phyloP scores from a whole-genome alignment of 2,797 vertebrate genomes.

The Oreochromis mossambicus region DNA sequence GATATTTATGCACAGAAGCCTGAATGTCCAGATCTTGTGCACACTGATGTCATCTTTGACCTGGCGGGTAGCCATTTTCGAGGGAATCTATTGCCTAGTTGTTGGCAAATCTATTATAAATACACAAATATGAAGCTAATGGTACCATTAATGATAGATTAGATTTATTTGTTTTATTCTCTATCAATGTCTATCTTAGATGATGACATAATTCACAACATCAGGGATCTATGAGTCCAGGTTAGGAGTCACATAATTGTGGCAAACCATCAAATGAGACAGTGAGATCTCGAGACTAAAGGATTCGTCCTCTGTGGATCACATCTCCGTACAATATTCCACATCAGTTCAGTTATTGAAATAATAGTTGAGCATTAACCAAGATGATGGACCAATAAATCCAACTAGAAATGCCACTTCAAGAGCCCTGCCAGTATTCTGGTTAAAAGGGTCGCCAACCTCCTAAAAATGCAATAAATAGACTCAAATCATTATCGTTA shows the following conservation, averaged over 20 bases:
- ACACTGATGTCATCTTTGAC: neutral
- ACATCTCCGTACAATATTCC: neutral
- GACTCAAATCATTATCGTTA: slow-evolving; percentile 1
- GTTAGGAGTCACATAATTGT: neutral
- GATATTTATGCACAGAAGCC: neutral
- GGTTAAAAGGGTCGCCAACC: neutral
- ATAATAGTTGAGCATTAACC: neutral
- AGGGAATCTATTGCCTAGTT: neutral
- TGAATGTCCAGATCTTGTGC: neutral
- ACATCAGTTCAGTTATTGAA: neutral
- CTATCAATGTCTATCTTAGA: neutral
- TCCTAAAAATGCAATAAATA: neutral
- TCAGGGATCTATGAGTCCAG: neutral
- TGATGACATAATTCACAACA: neutral
- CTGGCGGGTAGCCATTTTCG: neutral
- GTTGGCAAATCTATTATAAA: neutral
- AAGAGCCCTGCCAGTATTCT: neutral
- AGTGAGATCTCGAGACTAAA: neutral
- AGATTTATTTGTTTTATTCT: neutral
- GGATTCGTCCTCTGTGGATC: neutral
- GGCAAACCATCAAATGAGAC: neutral
- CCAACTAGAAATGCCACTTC: neutral
- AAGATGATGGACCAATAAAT: neutral
- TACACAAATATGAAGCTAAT: neutral
- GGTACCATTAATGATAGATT: neutral